A percentile compares a stretch with the other conserved stretches of the same genome.
Conservation (phyloP, 2,888 invertebrate genomes). For the Phyto melanocephala region DNA sequence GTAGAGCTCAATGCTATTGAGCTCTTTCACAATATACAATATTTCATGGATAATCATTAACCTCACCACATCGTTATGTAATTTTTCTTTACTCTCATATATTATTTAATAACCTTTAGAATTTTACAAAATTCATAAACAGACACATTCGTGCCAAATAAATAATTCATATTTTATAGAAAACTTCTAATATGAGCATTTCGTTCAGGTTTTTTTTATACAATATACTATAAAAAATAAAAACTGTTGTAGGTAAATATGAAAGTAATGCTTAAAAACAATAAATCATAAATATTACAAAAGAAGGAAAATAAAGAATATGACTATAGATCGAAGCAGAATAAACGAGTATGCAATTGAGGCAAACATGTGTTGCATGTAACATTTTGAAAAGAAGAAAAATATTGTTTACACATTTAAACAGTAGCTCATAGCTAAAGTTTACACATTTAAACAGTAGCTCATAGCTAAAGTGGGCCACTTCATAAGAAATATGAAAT, state of each 20-base stretch:
- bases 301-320: not conserved
- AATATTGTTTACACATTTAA: too few relatives aligned
- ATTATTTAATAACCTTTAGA: constrained; percentile 14
- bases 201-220: not conserved
- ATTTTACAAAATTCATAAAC: constrained; percentile 4
- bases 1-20: too few relatives aligned
- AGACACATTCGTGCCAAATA: not conserved
- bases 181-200: not conserved
- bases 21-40: not conserved
- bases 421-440: too few relatives aligned
- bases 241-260: constrained; percentile 30
- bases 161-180: constrained; percentile 4
- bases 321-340: not conserved
- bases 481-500: too few relatives aligned
- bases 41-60: not conserved
- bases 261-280: constrained; percentile 34
- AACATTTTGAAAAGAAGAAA: not conserved
- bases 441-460: too few relatives aligned
- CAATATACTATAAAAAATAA: not conserved
- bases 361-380: constrained; percentile 12
- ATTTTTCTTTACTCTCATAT: constrained; percentile 8
- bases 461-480: too few relatives aligned
- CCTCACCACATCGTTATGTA: constrained; percentile 19
- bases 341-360: constrained; percentile 10
- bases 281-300: constrained; percentile 53